phyloP scores from a whole-genome alignment of 2,113 vertebrate species.

The Misgurnus mizolepis region DNA sequence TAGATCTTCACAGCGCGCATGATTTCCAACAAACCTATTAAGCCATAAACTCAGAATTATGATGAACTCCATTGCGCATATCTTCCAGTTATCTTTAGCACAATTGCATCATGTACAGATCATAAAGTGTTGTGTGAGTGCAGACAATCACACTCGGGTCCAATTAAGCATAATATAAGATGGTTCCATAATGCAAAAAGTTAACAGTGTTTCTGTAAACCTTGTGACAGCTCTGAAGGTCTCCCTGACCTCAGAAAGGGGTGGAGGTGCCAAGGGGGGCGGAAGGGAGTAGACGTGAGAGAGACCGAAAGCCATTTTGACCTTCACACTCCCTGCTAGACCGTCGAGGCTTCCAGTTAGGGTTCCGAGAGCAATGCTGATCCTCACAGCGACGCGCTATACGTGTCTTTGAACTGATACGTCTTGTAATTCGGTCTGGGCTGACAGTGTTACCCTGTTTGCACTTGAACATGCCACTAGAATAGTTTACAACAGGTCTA shows the following conservation, averaged over 20 bases:
- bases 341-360: conserved; percentile 59
- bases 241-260: not conserved
- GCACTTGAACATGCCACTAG: not conserved
- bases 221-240: conserved; percentile 19
- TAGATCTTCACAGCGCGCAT: too few species aligned
- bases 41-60: too few species aligned
- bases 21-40: too few species aligned
- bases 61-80: too few species aligned
- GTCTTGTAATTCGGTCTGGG: not conserved
- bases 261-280: not conserved
- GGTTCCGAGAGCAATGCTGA: conserved; percentile 52
- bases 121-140: too few species aligned
- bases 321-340: conserved; percentile 66
- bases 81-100: too few species aligned
- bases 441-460: conserved; percentile 5
- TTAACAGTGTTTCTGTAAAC: not conserved
- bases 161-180: not conserved
- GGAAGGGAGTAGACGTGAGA: conserved; percentile 18
- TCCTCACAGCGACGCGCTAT: conserved; percentile 5
- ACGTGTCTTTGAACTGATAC: conserved; percentile 12
- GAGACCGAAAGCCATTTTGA: conserved; percentile 74
- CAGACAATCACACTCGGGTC: too few species aligned
- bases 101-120: too few species aligned
- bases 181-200: not conserved
- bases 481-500: not conserved